A percentile compares a stretch with the other conserved stretches of the same genome.
Conservation (phyloP, 2,888 invertebrate species). For the Idaea dimidiata region DNA sequence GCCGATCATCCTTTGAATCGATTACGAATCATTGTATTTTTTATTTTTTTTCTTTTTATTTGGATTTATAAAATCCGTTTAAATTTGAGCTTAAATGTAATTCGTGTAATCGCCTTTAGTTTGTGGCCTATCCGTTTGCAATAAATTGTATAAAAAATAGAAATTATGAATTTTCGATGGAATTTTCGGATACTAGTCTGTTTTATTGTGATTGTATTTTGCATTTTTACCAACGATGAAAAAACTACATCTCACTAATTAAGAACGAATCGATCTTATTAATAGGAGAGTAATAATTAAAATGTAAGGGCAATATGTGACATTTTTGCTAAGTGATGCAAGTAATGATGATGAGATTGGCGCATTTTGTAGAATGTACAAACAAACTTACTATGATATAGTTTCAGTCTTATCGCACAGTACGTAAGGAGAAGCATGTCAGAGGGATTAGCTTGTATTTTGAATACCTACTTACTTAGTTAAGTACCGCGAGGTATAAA, state of each 20-base stretch:
- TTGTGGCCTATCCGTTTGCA: conserved; percentile 73
- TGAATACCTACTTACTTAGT: conserved; percentile 8
- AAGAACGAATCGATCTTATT: conserved; percentile 68
- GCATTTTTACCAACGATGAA: conserved; percentile 76
- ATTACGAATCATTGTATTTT: conserved; percentile 43
- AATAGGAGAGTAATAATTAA: conserved; percentile 48
- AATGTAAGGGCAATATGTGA: conserved; percentile 63
- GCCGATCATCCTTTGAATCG: conserved; percentile 62
- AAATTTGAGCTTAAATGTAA: conserved; percentile 67
- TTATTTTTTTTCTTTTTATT: conserved; percentile 40
- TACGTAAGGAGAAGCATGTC: neutral
- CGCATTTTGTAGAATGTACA: conserved; percentile 15
- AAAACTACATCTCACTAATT: conserved; percentile 76
- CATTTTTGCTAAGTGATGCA: conserved; percentile 62
- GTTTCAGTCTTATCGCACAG: neutral
- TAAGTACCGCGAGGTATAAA: too few species aligned
- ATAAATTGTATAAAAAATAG: conserved; percentile 41
- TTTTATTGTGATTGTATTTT: conserved; percentile 73
- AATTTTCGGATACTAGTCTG: conserved; percentile 77
- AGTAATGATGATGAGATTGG: conserved; percentile 33
- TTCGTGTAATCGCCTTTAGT: conserved; percentile 68
- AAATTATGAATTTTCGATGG: conserved; percentile 68
- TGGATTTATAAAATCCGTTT: conserved; percentile 76
- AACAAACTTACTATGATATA: conserved; percentile 4
- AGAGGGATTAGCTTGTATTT: neutral